Evolutionary conservation across 2,797 vertebrate species (phyloP).

Genomic region (Gymnopithys bicolor): DNA sequence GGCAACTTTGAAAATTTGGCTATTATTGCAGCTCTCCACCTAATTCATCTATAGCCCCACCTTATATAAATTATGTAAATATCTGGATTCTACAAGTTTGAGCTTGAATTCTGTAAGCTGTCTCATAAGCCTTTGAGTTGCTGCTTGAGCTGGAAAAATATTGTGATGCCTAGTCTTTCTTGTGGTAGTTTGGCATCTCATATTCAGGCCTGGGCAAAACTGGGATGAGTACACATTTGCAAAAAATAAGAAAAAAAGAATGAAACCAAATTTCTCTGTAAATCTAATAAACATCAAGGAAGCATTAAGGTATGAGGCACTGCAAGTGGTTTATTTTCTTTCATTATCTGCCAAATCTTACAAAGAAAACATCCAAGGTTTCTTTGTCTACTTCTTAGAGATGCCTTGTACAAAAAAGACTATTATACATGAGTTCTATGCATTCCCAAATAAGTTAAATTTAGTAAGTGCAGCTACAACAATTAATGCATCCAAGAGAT

Average conservation of each 20-base stretch:
- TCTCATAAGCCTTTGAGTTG: not conserved
- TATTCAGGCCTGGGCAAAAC: constrained; percentile 25
- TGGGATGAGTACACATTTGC: not conserved
- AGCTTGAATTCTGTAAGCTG: constrained; percentile 9
- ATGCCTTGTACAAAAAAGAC: not conserved
- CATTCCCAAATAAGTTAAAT: not conserved
- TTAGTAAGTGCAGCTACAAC: not conserved
- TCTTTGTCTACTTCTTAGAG: not conserved
- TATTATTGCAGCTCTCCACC: not conserved
- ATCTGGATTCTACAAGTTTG: not conserved
- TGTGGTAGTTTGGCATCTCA: constrained; percentile 38
- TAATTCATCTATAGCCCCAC: not conserved
- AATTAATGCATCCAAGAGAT: not conserved
- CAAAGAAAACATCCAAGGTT: not conserved
- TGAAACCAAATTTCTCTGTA: not conserved
- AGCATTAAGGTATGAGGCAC: not conserved
- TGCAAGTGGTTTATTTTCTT: constrained; percentile 8
- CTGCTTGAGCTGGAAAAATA: not conserved
- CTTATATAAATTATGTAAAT: constrained; percentile 15
- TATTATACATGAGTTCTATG: not conserved
- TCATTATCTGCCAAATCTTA: constrained; percentile 25
- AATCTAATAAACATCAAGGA: constrained; percentile 23
- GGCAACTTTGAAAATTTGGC: not conserved
- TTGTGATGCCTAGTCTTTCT: constrained; percentile 7
- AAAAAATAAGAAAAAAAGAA: not conserved